Evolutionary conservation across 2,888 invertebrate species (phyloP).

Genomic region (Drosophila testacea): DNA sequence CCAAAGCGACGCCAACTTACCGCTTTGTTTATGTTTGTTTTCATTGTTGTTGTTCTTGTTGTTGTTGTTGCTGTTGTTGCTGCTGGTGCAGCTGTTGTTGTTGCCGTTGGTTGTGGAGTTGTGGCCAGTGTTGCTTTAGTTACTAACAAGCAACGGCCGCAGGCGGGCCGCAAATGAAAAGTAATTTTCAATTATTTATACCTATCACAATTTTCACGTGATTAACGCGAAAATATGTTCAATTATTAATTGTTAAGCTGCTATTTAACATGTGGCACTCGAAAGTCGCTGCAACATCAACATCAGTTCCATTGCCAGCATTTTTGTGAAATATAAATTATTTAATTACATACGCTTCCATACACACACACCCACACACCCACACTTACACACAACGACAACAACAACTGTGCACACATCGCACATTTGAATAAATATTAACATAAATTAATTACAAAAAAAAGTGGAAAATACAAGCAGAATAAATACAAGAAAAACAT

Average conservation of each 20-base stretch:
- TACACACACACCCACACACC: neutral
- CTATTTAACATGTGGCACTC: slow-evolving; percentile 36
- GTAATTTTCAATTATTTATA: slow-evolving; percentile 58
- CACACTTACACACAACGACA: slow-evolving; percentile 1
- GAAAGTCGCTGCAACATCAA: slow-evolving; percentile 9
- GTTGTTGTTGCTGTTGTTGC: slow-evolving; percentile 6
- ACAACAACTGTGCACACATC: slow-evolving; percentile 19
- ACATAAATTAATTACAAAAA: slow-evolving; percentile 48
- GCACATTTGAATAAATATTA: slow-evolving; percentile 48
- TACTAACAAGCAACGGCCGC: slow-evolving; percentile 60
- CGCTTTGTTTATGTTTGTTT: slow-evolving; percentile 51
- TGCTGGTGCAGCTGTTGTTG: slow-evolving; percentile 39
- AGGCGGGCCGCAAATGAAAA: slow-evolving; percentile 48
- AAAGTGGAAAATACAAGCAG: slow-evolving; percentile 15
- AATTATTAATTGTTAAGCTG: slow-evolving; percentile 62
- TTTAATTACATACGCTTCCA: slow-evolving; percentile 38
- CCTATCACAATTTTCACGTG: slow-evolving; percentile 54
- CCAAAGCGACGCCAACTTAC: slow-evolving; percentile 54
- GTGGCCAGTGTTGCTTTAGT: slow-evolving; percentile 70
- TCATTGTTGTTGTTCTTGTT: neutral
- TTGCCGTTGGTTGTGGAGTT: slow-evolving; percentile 58
- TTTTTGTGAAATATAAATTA: slow-evolving; percentile 34
- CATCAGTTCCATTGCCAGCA: neutral
- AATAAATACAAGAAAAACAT: slow-evolving; percentile 40
- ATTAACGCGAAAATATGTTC: slow-evolving; percentile 69